A percentile compares a stretch with the other conserved stretches of the same genome.
These are phyloP conservation scores for Brachyhypopomus occidentalis DNA, from an alignment of 2,113 vertebrate genomes.

Conservation along the genomic window DNA sequence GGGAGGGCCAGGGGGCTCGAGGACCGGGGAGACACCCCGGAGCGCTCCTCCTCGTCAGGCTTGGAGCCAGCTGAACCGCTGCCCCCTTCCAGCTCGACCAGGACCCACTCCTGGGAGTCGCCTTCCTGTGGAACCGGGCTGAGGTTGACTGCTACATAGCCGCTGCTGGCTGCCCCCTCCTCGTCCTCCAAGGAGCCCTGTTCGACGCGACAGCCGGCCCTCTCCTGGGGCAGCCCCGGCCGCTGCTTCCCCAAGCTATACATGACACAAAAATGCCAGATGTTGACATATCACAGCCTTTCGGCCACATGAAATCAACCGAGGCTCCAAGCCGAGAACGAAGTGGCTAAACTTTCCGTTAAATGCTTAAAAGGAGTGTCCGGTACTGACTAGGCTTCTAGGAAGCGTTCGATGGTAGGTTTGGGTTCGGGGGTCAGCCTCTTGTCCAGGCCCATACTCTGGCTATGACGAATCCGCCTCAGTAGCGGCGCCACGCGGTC, in stretches of 20 bases:
- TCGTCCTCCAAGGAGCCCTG: slow-evolving; percentile 80
- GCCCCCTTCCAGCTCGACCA: slow-evolving; percentile 91
- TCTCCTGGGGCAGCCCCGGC: slow-evolving; percentile 72
- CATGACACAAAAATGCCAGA: slow-evolving; percentile 39
- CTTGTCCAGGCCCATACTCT: slow-evolving; percentile 95
- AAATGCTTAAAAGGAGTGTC: neutral
- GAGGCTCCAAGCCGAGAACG: neutral
- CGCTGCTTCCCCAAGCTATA: slow-evolving; percentile 88
- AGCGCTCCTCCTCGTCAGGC: slow-evolving; percentile 72
- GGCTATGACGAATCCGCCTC: slow-evolving; percentile 90
- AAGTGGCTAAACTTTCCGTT: neutral
- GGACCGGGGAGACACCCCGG: slow-evolving; percentile 70
- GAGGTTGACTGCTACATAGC: slow-evolving; percentile 90
- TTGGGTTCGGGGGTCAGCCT: slow-evolving; percentile 91
- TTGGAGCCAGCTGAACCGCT: slow-evolving; percentile 77
- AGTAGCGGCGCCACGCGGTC: slow-evolving; percentile 87
- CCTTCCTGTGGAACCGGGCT: slow-evolving; percentile 89
- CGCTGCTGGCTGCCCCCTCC: slow-evolving; percentile 85
- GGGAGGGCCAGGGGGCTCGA: slow-evolving; percentile 77
- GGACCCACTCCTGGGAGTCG: slow-evolving; percentile 96
- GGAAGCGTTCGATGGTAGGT: slow-evolving; percentile 91
- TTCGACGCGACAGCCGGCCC: slow-evolving; percentile 74
- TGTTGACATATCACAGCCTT: neutral
- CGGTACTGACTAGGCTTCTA: slow-evolving; percentile 86
- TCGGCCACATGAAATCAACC: neutral